Evolutionary conservation across 2,888 invertebrate species (phyloP), one percentile per base, ranked within the genome.

Genomic region (Yponomeuta malinellus): DNA sequence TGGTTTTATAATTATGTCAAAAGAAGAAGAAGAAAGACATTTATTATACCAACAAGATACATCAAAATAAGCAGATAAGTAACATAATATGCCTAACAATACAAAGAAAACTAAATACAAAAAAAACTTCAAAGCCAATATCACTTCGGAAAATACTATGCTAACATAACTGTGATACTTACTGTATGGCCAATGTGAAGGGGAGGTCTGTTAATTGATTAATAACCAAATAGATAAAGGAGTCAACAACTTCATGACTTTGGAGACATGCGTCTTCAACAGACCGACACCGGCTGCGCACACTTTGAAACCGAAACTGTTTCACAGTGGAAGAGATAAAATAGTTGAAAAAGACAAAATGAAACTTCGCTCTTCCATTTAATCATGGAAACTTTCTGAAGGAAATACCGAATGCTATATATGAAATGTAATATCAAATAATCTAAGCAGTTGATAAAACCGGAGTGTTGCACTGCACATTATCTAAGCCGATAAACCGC

Each of bases 211-310:
- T 15, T 12, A 59, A 59, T 2, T 59, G 52, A 12, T 59, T 59
- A 59, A 64, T 10, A 64, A 64, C 64, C 23, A 64, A 64, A 64
- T 64, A 64, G 23, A 64, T 31, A 29, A 64, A 23, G 31, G 64
- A 64, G 10, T 29, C 29, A 64, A 64, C 31, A 29, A 29, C 31
- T 31, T 31, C n/a, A 23, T 64, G 29, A 64, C 64, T 64, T 29
- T 29, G n/a, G 64, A 64, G 4, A 64, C 64, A 23, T 29, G 64
- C 10, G 29, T 59, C 52, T 59, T 59, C 52, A 59, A 43, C 43
- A 43, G 5, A 43, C 43, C 43, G 9, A 43, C 5, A 43, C 6
- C 43, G 9, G 43, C 43, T 43, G 43, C 43, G 43, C 8, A 43
- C 43, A 43, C 8, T 8, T 43, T 43, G 9, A 59, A 59, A 59